phyloP scores from a whole-genome alignment of 2,888 invertebrate species.

The Luffia ferchaultella region DNA sequence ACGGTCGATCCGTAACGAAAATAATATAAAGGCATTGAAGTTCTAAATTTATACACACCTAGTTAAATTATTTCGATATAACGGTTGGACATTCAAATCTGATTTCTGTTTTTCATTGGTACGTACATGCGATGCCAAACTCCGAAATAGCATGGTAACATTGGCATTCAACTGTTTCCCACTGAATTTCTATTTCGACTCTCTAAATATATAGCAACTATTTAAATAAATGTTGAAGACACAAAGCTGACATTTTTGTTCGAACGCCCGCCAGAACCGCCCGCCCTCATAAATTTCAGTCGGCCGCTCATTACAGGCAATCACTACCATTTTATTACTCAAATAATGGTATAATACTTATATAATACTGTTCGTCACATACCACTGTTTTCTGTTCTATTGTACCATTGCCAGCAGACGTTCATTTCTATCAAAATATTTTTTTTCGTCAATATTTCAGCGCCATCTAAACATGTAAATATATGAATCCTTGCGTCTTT shows the following conservation, averaged over 20 bases:
- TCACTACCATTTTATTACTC: background rate
- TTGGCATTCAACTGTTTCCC: constrained; percentile 55
- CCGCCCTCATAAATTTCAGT: constrained; percentile 1
- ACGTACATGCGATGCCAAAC: constrained; percentile 20
- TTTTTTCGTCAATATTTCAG: too few relatives aligned
- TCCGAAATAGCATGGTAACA: constrained; percentile 45
- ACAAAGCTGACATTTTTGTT: constrained; percentile 7
- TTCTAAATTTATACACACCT: too few relatives aligned
- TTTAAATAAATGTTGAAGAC: constrained; percentile 7
- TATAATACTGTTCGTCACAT: too few relatives aligned
- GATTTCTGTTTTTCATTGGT: constrained; percentile 7
- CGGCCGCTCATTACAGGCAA: constrained; percentile 1
- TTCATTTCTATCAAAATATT: too few relatives aligned
- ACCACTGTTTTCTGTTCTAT: too few relatives aligned
- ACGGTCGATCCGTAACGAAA: too few relatives aligned
- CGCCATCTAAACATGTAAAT: too few relatives aligned
- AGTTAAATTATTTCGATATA: too few relatives aligned
- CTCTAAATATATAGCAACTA: constrained; percentile 33
- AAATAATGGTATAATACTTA: background rate
- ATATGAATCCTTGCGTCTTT: too few relatives aligned
- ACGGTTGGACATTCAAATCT: constrained; percentile 7
- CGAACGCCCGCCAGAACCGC: constrained; percentile 2
- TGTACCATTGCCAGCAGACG: too few relatives aligned
- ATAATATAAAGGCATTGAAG: too few relatives aligned
- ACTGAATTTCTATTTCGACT: constrained; percentile 49